phyloP scores from a whole-genome alignment of 2,888 invertebrate genomes.

The Perithous albicinctus region DNA sequence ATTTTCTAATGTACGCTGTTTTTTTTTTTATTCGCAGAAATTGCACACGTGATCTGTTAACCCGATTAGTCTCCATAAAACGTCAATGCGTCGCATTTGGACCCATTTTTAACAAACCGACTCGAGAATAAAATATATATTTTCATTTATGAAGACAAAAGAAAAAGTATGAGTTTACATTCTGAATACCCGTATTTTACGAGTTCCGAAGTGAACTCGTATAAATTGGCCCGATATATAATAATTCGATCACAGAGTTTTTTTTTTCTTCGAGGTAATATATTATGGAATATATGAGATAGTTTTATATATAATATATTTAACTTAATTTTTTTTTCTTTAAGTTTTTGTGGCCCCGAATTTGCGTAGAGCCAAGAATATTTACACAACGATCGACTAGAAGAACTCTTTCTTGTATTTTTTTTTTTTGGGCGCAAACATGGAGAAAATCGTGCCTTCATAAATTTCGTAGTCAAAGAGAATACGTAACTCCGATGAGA shows the following conservation, averaged over 20 bases:
- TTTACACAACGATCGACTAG: slow-evolving; percentile 10
- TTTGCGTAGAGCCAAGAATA: background rate
- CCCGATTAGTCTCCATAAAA: background rate
- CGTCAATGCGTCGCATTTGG: slow-evolving; percentile 1
- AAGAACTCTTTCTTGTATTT: background rate
- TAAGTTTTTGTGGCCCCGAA: background rate
- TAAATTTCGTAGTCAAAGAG: background rate
- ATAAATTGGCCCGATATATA: slow-evolving; percentile 37
- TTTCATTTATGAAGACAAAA: slow-evolving; percentile 3
- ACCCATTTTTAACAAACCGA: slow-evolving; percentile 6
- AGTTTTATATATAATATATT: background rate
- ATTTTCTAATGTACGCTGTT: slow-evolving; percentile 11
- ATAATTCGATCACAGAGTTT: slow-evolving; percentile 43
- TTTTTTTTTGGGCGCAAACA: background rate
- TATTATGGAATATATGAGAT: slow-evolving; percentile 27
- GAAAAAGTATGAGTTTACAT: background rate
- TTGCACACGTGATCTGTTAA: slow-evolving; percentile 7
- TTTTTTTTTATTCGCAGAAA: slow-evolving; percentile 33
- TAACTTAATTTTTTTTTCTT: background rate
- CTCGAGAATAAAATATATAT: slow-evolving; percentile 16
- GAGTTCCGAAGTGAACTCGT: slow-evolving; percentile 9
- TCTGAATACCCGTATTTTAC: slow-evolving; percentile 8
- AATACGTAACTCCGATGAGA: background rate
- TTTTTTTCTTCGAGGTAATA: slow-evolving; percentile 31
- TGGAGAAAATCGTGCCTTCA: background rate